Evolutionary conservation across 2,113 vertebrate species (phyloP), one percentile per base, ranked within the genome.

Genomic region (Apeltes quadracus): DNA sequence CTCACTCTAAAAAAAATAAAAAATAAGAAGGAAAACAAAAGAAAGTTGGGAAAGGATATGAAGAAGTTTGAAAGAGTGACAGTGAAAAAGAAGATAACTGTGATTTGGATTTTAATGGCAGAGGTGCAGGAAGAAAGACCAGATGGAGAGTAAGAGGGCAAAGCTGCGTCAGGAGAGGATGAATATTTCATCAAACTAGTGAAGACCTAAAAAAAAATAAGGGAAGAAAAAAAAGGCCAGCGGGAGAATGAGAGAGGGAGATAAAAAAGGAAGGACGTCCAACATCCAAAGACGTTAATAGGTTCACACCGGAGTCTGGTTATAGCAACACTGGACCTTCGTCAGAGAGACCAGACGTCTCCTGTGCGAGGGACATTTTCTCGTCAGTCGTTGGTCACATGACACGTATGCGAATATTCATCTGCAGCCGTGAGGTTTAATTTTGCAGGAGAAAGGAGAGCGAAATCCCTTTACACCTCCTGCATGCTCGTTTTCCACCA

Each of bases 121-220:
- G 78, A 73, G 0, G 61, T 57, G 64, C 59, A 61, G 32, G 48
- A 78, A 56, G 58, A 58, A 62, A 72, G 68, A 66, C 44, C 59
- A 73, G 72, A 8, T 61, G 66, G 57, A 81, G 73, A 61, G 55
- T 54, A 56, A 63, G 38, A 63, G 54, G 66, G 71, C 54, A 27
- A 53, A 48, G 29, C 73, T 71, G 75, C 54, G 34, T 79, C 69
- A 87, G 64, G 55, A 70, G 69, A 72, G 54, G 66, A 85, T 87
- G 48, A 89, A 85, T 85, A 83, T 85, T 88, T 85, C 59, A 89
- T 87, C 73, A 71, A 85, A 80, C 61, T 72, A 7, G 41, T 56
- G 69, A 78, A 72, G 46, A 71, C 62, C 57, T 76, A 61, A 57
- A 63, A 78, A 62, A 44, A 55, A 22, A 58, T 46, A 59, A 61